These are phyloP conservation scores for Drosophila bocki DNA, from an alignment of 1,140 invertebrate genomes.

Conservation along the genomic window DNA sequence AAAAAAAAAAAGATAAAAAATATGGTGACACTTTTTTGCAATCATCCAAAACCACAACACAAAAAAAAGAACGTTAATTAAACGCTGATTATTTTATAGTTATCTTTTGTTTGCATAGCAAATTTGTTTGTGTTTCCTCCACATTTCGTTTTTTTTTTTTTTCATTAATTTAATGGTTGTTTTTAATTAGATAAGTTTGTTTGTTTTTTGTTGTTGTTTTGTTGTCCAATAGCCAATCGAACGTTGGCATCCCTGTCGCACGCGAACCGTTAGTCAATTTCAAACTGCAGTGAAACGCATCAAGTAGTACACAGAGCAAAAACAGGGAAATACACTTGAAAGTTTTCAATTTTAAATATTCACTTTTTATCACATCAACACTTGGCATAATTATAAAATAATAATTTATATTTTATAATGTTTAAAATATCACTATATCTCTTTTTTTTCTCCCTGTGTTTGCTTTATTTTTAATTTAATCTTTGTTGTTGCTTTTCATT, in stretches of 20 bases:
- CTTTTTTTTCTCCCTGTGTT: conserved; percentile 14
- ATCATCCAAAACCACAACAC: conserved; percentile 11
- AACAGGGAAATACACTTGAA: background rate
- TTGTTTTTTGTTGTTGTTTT: conserved; percentile 3
- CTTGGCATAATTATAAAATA: background rate
- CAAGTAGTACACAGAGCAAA: conserved; percentile 23
- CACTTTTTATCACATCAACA: background rate
- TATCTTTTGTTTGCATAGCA: conserved; percentile 40
- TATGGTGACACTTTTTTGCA: conserved; percentile 11
- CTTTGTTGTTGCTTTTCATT: conserved; percentile 21
- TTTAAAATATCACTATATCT: background rate
- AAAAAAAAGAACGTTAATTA: conserved; percentile 39
- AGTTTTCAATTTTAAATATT: background rate
- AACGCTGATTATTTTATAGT: conserved; percentile 41
- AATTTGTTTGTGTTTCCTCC: conserved; percentile 29
- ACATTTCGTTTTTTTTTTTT: conserved; percentile 8
- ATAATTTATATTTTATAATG: conserved; percentile 1
- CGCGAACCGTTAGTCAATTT: conserved; percentile 39
- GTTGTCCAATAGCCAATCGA: conserved; percentile 13
- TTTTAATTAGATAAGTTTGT: conserved; percentile 47
- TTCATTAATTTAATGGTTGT: conserved; percentile 32
- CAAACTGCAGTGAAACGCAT: conserved; percentile 30
- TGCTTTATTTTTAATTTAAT: conserved; percentile 27
- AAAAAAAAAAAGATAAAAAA: background rate
- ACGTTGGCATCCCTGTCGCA: conserved; percentile 23